A percentile compares a stretch with the other conserved stretches of the same genome.
Evolutionary conservation across 2,797 vertebrate genomes (phyloP).

Genomic region (Gymnoscopelus braueri): DNA sequence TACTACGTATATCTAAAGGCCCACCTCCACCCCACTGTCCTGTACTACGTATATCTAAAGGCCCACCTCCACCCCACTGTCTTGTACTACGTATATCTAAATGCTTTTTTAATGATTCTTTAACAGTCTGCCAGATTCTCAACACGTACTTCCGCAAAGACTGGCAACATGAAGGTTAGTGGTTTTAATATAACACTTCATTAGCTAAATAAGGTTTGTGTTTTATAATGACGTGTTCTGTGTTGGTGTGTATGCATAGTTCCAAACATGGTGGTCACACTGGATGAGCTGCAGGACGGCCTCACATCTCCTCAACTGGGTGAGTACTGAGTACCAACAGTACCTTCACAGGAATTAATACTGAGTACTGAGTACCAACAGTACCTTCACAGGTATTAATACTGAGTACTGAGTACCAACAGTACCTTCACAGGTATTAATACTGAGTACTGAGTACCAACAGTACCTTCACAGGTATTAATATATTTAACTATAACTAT

Average conservation of each 20-base stretch:
- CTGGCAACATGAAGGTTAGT: slow-evolving; percentile 42
- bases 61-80: no score
- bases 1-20: no score
- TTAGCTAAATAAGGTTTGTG: not conserved
- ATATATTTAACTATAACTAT: no score
- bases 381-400: no score
- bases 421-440: no score
- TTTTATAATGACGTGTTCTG: not conserved
- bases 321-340: slow-evolving; percentile 33
- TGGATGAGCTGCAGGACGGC: slow-evolving; percentile 26
- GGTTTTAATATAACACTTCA: not conserved
- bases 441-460: no score
- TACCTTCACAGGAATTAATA: no score
- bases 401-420: no score
- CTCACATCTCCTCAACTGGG: slow-evolving; percentile 63
- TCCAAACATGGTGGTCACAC: slow-evolving; percentile 24
- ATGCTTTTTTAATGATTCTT: slow-evolving; percentile 19
- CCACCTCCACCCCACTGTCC: no score
- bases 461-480: no score
- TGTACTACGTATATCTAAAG: no score
- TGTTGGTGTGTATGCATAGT: slow-evolving; percentile 40
- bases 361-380: slow-evolving; percentile 11
- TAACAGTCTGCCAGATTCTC: slow-evolving; percentile 49
- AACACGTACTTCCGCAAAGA: rapidly evolving
- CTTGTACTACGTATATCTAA: not conserved